A percentile compares a stretch with the other conserved stretches of the same genome.
These are phyloP conservation scores for Drosophila affinis DNA, from an alignment of 2,888 invertebrate genomes.

Conservation along the genomic window DNA sequence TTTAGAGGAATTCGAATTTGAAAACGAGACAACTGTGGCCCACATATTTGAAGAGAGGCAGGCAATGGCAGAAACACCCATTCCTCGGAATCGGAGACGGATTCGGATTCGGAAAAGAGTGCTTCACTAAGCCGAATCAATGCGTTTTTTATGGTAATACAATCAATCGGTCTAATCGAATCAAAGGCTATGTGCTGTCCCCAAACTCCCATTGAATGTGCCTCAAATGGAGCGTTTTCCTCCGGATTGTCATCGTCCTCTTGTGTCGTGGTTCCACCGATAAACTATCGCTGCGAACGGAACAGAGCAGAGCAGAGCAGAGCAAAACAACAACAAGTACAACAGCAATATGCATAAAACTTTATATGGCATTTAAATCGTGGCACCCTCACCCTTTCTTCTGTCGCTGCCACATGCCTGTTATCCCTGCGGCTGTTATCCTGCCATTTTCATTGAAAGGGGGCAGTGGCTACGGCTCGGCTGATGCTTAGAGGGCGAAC, in stretches of 20 bases:
- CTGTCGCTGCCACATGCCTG: not conserved
- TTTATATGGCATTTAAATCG: conserved; percentile 77
- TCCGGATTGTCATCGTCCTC: conserved; percentile 25
- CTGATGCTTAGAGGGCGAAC: conserved; percentile 56
- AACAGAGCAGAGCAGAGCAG: too few species aligned
- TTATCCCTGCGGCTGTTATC: not conserved
- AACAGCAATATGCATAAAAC: conserved; percentile 73
- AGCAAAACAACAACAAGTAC: conserved; percentile 21
- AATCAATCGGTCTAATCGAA: conserved; percentile 78
- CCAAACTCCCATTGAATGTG: conserved; percentile 57
- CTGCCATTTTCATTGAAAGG: not conserved
- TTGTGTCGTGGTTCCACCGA: conserved; percentile 31
- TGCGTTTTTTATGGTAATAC: conserved; percentile 72
- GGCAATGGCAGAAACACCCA: not conserved
- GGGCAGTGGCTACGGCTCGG: conserved; percentile 47
- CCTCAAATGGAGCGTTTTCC: conserved; percentile 59
- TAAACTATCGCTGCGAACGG: conserved; percentile 43
- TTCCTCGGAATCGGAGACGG: not conserved
- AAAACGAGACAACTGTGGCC: not conserved
- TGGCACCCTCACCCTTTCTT: conserved; percentile 36
- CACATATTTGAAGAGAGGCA: not conserved
- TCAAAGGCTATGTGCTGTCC: conserved; percentile 64
- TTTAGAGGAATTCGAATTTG: conserved; percentile 36
- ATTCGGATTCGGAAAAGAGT: conserved; percentile 30
- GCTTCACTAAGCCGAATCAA: conserved; percentile 68